These are phyloP conservation scores for Ormyrus rosae DNA, from an alignment of 2,888 invertebrate genomes.

Conservation along the genomic window DNA sequence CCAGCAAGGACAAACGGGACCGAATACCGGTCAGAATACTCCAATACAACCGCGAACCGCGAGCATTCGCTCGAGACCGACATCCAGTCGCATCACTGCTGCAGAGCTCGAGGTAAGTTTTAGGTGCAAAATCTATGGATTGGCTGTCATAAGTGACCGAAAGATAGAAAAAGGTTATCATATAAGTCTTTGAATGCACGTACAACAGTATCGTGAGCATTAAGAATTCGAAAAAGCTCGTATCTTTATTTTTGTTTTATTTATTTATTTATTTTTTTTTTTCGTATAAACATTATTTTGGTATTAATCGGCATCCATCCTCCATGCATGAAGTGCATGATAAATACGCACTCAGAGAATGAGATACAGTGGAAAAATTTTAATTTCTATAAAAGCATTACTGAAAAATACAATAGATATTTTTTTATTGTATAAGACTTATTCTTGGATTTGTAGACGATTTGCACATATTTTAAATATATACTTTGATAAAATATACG, in stretches of 20 bases:
- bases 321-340: constrained; percentile 62
- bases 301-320: constrained; percentile 41
- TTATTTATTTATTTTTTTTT: constrained; percentile 30
- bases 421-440: not conserved
- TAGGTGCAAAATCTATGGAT: not conserved
- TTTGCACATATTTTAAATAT: no score
- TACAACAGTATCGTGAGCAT: constrained; percentile 34
- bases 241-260: constrained; percentile 30
- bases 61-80: constrained; percentile 92
- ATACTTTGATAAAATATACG: no score
- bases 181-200: constrained; percentile 26
- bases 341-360: constrained; percentile 55
- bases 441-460: no score
- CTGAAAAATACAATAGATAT: not conserved
- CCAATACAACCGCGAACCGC: constrained; percentile 88
- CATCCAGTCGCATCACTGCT: constrained; percentile 91
- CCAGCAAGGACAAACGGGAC: constrained; percentile 76
- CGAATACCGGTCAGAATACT: constrained; percentile 77
- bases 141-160: not conserved
- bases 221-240: no score
- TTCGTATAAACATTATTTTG: constrained; percentile 41
- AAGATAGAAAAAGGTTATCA: constrained; percentile 46
- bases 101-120: constrained; percentile 85
- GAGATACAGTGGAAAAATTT: constrained; percentile 4
- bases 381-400: not conserved